These are phyloP conservation scores for Clarias platycephalus DNA, from an alignment of 2,797 vertebrate genomes.

Conservation along the genomic window DNA sequence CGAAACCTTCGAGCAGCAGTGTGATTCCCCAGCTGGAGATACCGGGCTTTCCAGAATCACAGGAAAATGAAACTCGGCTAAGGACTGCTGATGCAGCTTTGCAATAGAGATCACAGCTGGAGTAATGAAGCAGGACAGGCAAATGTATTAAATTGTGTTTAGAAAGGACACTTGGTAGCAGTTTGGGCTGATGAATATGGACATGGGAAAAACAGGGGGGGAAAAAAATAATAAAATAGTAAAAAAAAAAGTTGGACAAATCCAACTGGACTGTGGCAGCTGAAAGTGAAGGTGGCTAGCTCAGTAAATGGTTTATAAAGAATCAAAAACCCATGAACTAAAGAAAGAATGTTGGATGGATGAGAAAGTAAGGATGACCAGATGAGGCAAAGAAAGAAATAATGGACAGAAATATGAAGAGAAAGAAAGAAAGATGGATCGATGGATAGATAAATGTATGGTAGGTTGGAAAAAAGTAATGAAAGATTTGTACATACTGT, in stretches of 20 bases:
- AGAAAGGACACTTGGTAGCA: not conserved
- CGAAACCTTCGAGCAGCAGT: not conserved
- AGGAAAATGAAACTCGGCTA: slow-evolving; percentile 1
- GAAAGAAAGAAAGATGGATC: not conserved
- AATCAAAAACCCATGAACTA: too few species aligned
- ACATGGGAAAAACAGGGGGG: not conserved
- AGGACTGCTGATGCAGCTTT: slow-evolving; percentile 17
- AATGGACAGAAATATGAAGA: not conserved
- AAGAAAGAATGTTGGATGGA: too few species aligned
- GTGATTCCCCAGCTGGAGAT: slow-evolving; percentile 17
- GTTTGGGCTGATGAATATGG: not conserved
- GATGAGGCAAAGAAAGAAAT: not conserved
- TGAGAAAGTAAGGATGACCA: not conserved
- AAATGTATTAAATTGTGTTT: slow-evolving; percentile 1
- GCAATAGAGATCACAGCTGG: slow-evolving; percentile 6
- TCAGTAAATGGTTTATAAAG: too few species aligned
- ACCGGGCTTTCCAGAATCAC: not conserved
- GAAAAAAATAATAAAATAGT: not conserved
- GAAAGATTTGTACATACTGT: too few species aligned
- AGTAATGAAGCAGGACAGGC: slow-evolving; percentile 12
- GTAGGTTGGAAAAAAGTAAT: not conserved
- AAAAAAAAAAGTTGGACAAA: not conserved
- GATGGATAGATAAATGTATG: not conserved
- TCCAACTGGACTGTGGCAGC: too few species aligned
- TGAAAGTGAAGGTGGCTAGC: not conserved